Evolutionary conservation across 2,888 invertebrate species (phyloP).

Genomic region (Campaea margaritaria): DNA sequence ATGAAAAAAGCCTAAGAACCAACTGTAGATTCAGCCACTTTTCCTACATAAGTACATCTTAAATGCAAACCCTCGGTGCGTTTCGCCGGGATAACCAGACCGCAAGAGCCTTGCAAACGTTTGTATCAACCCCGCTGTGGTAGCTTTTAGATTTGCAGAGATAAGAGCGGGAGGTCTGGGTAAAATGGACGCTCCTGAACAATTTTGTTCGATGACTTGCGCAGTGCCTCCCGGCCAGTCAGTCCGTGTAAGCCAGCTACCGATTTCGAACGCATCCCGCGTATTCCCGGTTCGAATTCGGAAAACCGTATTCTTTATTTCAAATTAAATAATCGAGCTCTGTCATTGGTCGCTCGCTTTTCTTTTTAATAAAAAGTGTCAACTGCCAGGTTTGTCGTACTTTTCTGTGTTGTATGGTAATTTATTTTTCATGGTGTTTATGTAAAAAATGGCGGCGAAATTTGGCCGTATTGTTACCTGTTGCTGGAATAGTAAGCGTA

Average conservation of each 20-base stretch:
- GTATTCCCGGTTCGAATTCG: background rate
- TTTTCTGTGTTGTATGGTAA: constrained; percentile 10
- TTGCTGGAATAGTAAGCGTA: constrained; percentile 31
- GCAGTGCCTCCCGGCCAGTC: constrained; percentile 51
- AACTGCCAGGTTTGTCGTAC: constrained; percentile 29
- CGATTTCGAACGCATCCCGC: constrained; percentile 54
- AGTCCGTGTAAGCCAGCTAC: constrained; percentile 62
- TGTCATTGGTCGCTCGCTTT: constrained; percentile 6
- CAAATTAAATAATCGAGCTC: constrained; percentile 1
- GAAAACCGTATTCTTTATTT: constrained; percentile 12
- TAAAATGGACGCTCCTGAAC: constrained; percentile 53
- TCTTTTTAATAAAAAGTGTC: constrained; percentile 16
- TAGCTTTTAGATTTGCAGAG: background rate
- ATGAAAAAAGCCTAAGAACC: constrained; percentile 52
- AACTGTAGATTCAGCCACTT: constrained; percentile 71
- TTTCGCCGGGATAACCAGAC: constrained; percentile 50
- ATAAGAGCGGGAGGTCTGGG: constrained; percentile 47
- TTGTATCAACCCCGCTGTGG: constrained; percentile 24
- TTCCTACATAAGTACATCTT: constrained; percentile 45
- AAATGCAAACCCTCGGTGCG: constrained; percentile 47
- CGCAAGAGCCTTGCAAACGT: constrained; percentile 43
- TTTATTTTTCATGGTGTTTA: constrained; percentile 12
- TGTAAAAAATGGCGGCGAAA: constrained; percentile 23
- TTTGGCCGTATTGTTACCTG: constrained; percentile 15
- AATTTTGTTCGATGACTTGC: constrained; percentile 68